phyloP scores from a whole-genome alignment of 2,113 vertebrate genomes.

The Raja brachyura region DNA sequence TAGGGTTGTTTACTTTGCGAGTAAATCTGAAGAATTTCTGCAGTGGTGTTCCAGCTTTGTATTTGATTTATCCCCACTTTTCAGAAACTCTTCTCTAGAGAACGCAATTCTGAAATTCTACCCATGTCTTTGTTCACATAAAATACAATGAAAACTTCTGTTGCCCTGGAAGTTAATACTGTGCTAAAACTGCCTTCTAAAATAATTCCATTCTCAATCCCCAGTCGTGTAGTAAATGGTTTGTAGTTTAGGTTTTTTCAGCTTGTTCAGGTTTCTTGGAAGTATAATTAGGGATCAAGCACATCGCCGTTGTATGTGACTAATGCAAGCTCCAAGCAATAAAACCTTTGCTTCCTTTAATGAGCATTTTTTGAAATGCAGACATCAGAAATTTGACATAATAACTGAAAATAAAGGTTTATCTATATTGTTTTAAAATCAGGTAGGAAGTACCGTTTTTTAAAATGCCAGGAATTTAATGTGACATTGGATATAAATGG shows the following conservation, averaged over 20 bases:
- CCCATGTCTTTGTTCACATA: constrained; percentile 11
- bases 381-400: constrained; percentile 8
- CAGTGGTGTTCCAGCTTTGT: neutral
- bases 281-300: constrained; percentile 28
- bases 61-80: constrained; percentile 23
- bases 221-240: constrained; percentile 19
- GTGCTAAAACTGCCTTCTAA: constrained; percentile 28
- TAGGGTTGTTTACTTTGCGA: neutral
- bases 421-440: neutral
- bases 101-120: constrained; percentile 18
- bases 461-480: neutral
- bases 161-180: constrained; percentile 24
- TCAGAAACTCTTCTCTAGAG: neutral
- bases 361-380: neutral
- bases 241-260: constrained; percentile 30
- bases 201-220: constrained; percentile 33
- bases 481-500: too few relatives aligned
- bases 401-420: neutral
- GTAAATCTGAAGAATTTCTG: constrained; percentile 1
- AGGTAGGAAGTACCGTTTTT: neutral
- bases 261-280: constrained; percentile 28
- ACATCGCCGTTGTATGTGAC: constrained; percentile 16
- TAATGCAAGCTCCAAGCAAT: constrained; percentile 14
- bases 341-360: neutral
- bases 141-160: constrained; percentile 17